Percentiles rank a stretch among this genome's conserved stretches.
phyloP scores from a whole-genome alignment of 2,797 vertebrate species.

The Syndactyla subalaris region DNA sequence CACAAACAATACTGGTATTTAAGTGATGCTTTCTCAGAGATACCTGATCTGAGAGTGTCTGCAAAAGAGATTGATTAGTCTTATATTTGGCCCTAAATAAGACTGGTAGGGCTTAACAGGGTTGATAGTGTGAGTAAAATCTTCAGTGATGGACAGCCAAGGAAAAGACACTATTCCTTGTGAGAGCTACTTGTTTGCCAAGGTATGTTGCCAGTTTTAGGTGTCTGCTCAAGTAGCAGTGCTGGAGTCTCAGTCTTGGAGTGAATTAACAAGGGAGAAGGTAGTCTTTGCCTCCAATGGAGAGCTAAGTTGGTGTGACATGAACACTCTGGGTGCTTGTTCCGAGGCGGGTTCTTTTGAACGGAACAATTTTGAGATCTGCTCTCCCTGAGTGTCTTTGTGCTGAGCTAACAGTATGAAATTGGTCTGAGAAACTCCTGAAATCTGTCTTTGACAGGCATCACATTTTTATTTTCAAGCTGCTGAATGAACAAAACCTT shows the following conservation, averaged over 20 bases:
- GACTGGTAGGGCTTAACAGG: background rate
- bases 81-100: background rate
- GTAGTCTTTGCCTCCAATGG: accelerated
- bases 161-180: background rate
- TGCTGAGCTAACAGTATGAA: background rate
- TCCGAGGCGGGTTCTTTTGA: background rate
- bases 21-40: background rate
- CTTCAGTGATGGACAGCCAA: background rate
- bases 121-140: background rate
- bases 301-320: accelerated
- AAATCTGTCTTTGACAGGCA: background rate
- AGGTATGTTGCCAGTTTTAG: background rate
- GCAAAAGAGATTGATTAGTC: background rate
- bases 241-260: background rate
- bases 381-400: background rate
- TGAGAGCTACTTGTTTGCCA: background rate
- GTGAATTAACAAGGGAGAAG: background rate
- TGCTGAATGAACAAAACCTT: background rate
- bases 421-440: background rate
- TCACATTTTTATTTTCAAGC: background rate
- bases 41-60: background rate
- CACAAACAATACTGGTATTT: background rate
- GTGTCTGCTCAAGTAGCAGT: background rate
- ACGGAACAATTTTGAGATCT: background rate
- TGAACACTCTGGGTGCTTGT: background rate